Conservation (phyloP, 2,113 vertebrate species). For the Ardeotis arabs region DNA sequence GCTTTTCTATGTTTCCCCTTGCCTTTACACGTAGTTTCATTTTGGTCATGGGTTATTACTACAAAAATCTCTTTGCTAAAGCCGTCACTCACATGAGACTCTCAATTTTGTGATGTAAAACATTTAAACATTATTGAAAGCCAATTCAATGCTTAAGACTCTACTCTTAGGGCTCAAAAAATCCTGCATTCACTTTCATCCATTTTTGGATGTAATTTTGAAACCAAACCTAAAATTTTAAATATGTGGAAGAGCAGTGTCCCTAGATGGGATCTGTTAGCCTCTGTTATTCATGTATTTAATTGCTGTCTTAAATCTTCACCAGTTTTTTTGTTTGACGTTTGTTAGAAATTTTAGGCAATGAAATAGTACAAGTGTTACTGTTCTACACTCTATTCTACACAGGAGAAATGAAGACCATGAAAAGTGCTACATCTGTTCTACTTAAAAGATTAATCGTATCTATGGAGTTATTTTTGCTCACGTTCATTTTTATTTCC, state of each 20-base stretch:
- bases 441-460: neutral
- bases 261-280: neutral
- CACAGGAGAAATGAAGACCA: neutral
- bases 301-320: neutral
- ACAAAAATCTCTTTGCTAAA: neutral
- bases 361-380: neutral
- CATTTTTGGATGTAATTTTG: neutral
- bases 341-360: neutral
- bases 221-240: neutral
- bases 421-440: neutral
- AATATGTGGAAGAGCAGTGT: neutral
- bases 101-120: neutral
- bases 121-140: neutral
- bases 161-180: neutral
- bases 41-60: neutral
- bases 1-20: neutral
- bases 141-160: neutral
- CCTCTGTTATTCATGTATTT: neutral
- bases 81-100: neutral
- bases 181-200: neutral
- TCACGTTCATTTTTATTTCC: neutral
- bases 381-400: fast-evolving
- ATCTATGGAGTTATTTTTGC: neutral
- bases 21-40: neutral
- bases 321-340: neutral